These are phyloP conservation scores for Myrmecophaga tridactyla DNA, from an alignment of 2,113 vertebrate species.

Conservation along the genomic window DNA sequence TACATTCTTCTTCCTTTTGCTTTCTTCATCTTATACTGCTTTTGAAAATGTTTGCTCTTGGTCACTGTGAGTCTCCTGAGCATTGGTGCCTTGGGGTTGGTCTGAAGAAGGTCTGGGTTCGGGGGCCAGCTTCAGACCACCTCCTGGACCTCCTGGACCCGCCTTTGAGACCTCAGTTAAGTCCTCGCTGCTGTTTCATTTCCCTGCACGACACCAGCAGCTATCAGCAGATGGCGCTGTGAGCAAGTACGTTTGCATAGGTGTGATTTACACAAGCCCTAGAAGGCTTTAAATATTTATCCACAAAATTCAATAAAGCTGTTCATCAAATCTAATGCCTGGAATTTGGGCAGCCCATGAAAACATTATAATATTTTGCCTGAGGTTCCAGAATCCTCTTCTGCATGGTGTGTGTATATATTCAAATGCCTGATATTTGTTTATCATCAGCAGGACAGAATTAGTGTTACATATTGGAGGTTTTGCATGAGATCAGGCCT, in stretches of 20 bases:
- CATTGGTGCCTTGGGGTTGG: not conserved
- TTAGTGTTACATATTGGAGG: slow-evolving; percentile 31
- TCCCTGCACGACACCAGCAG: slow-evolving; percentile 21
- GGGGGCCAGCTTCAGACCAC: rapidly evolving
- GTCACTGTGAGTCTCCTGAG: not conserved
- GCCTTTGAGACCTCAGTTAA: not conserved
- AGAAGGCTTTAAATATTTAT: slow-evolving; percentile 80
- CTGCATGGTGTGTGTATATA: slow-evolving; percentile 36
- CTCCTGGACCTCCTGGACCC: not conserved
- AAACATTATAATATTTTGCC: slow-evolving; percentile 72
- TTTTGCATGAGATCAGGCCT: slow-evolving; percentile 21
- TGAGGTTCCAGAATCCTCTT: slow-evolving; percentile 63
- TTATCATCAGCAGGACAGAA: slow-evolving; percentile 53
- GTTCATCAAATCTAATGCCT: slow-evolving; percentile 78
- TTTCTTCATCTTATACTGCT: not conserved
- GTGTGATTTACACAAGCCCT: slow-evolving; percentile 63
- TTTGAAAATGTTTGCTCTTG: not conserved
- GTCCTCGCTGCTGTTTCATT: not conserved
- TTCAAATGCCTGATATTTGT: slow-evolving; percentile 44
- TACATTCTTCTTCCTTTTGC: not conserved
- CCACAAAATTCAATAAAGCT: slow-evolving; percentile 77
- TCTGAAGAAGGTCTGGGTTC: not conserved
- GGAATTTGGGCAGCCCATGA: slow-evolving; percentile 65
- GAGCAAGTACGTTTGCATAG: slow-evolving; percentile 76
- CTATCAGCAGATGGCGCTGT: slow-evolving; percentile 86